These are phyloP conservation scores for Xestoiulus laeticollis DNA, from an alignment of 2,888 invertebrate genomes.

Conservation along the genomic window DNA sequence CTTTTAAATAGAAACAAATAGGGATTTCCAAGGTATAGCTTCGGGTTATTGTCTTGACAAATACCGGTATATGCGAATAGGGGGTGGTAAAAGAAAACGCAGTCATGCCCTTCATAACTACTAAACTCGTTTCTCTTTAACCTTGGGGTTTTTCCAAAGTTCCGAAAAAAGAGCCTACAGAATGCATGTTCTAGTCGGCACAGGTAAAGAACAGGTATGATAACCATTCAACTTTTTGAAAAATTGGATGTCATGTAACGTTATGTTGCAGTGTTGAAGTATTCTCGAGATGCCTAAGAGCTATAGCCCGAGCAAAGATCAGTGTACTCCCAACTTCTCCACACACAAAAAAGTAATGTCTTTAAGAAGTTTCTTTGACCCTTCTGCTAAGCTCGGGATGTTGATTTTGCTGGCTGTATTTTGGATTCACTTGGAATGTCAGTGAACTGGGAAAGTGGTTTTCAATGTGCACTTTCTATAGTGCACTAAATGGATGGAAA, in stretches of 20 bases:
- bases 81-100: background rate
- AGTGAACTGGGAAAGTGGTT: background rate
- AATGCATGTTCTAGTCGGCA: background rate
- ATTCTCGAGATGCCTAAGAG: background rate
- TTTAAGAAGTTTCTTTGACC: background rate
- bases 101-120: conserved; percentile 4
- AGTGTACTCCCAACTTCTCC: background rate
- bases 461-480: background rate
- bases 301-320: background rate
- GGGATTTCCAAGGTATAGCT: conserved; percentile 23
- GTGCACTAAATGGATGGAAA: background rate
- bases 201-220: background rate
- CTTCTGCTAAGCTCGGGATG: background rate
- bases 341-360: background rate
- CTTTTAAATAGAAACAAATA: background rate
- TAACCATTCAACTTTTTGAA: background rate
- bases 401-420: background rate
- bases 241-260: background rate
- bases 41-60: conserved; percentile 16
- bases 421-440: background rate
- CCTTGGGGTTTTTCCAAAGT: conserved; percentile 1
- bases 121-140: background rate
- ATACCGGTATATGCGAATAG: background rate
- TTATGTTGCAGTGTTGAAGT: background rate
- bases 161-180: background rate